Conservation (phyloP, 2,888 invertebrate species). For the Spialia ferax region DNA sequence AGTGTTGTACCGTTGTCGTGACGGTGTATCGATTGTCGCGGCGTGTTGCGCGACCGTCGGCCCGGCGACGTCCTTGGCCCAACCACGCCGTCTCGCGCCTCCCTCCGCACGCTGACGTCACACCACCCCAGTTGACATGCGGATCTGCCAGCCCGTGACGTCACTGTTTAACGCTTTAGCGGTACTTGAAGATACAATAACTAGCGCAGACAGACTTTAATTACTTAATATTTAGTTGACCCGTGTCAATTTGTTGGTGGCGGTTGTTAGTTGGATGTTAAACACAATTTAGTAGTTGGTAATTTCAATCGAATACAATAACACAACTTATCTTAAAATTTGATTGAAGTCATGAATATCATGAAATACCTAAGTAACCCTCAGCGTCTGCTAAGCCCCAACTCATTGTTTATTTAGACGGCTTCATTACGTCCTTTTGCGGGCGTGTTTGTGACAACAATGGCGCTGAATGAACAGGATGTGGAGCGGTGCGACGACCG, state of each 20-base stretch:
- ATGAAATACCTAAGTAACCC: too few species aligned
- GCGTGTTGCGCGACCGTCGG: conserved; percentile 81
- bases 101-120: conserved; percentile 73
- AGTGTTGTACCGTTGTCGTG: conserved; percentile 27
- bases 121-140: conserved; percentile 67
- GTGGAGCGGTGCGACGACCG: conserved; percentile 71
- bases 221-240: neutral
- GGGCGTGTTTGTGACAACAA: conserved; percentile 57
- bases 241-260: too few species aligned
- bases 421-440: conserved; percentile 39
- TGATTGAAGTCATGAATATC: too few species aligned
- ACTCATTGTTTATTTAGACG: conserved; percentile 18
- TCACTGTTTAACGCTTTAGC: conserved; percentile 58
- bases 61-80: conserved; percentile 85
- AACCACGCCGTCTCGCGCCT: conserved; percentile 68
- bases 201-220: neutral
- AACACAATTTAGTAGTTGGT: too few species aligned
- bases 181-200: conserved; percentile 32
- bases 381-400: too few species aligned
- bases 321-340: too few species aligned
- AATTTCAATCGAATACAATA: too few species aligned
- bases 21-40: conserved; percentile 69
- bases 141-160: conserved; percentile 74
- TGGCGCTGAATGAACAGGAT: conserved; percentile 70
- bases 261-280: too few species aligned